phyloP scores from a whole-genome alignment of 1,140 invertebrate species.

The Lanistes nyassanus region DNA sequence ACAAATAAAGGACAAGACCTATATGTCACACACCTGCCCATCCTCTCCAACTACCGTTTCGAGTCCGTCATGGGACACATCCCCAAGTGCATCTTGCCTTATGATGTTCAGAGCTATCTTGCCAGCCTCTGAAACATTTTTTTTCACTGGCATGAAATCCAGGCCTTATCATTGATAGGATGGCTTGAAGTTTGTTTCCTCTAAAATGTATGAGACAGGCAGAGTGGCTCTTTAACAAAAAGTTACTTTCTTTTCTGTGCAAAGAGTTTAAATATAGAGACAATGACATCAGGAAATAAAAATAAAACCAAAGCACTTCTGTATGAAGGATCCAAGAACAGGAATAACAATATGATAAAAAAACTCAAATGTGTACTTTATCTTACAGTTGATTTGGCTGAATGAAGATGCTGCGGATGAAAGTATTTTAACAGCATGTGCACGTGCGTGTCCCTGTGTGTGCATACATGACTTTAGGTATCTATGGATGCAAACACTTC shows the following conservation, averaged over 20 bases:
- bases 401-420: too few relatives aligned
- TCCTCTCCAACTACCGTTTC: conserved; percentile 20
- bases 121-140: conserved; percentile 72
- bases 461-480: not conserved
- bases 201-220: not conserved
- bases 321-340: too few relatives aligned
- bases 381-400: too few relatives aligned
- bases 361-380: too few relatives aligned
- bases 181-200: not conserved
- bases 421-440: too few relatives aligned
- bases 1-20: too few relatives aligned
- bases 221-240: not conserved
- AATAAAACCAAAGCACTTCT: too few relatives aligned
- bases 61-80: conserved; percentile 27
- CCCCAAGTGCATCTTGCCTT: conserved; percentile 32
- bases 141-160: conserved; percentile 11
- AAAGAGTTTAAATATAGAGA: not conserved
- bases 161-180: not conserved
- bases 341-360: too few relatives aligned
- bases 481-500: not conserved
- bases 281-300: too few relatives aligned
- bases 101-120: conserved; percentile 77
- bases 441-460: not conserved
- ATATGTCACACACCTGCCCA: not conserved
- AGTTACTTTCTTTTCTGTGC: not conserved